Evolutionary conservation across 2,888 invertebrate species (phyloP).

Genomic region (Mesoligia furuncula): DNA sequence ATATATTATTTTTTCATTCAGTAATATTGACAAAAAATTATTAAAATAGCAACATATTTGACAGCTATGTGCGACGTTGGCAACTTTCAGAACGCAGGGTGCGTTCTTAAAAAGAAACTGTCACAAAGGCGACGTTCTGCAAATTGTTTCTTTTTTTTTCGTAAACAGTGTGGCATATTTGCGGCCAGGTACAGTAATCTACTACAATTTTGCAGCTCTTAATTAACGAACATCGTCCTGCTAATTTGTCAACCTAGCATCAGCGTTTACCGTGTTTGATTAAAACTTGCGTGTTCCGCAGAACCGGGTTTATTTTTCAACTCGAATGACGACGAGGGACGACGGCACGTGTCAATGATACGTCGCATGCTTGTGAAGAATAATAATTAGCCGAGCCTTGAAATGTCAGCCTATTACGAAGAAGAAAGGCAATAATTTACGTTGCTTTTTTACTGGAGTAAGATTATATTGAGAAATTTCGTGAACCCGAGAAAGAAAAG

Average conservation of each 20-base stretch:
- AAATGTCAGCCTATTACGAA: conserved; percentile 16
- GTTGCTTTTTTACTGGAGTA: conserved; percentile 14
- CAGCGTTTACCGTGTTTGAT: conserved; percentile 47
- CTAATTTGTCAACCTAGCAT: conserved; percentile 29
- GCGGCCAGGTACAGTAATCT: not conserved
- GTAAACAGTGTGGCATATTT: not conserved
- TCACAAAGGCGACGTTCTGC: not conserved
- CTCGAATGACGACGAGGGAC: conserved; percentile 24
- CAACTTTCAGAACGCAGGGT: not conserved
- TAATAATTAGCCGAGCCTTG: conserved; percentile 40
- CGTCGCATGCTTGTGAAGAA: conserved; percentile 25
- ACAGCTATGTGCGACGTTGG: not conserved
- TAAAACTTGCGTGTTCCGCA: conserved; percentile 44
- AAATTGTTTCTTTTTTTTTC: not conserved
- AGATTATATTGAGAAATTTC: conserved; percentile 27
- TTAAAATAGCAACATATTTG: not conserved
- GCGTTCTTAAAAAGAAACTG: not conserved
- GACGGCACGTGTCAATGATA: conserved; percentile 33
- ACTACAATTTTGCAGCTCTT: conserved; percentile 42
- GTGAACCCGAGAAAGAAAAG: not conserved
- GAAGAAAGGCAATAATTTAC: conserved; percentile 34
- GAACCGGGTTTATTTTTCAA: conserved; percentile 33
- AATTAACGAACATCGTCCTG: conserved; percentile 34
- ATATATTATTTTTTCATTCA: not conserved
- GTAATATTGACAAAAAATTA: not conserved